These are phyloP conservation scores for Grammomys surdaster DNA, from an alignment of 2,113 vertebrate genomes.

Conservation along the genomic window DNA sequence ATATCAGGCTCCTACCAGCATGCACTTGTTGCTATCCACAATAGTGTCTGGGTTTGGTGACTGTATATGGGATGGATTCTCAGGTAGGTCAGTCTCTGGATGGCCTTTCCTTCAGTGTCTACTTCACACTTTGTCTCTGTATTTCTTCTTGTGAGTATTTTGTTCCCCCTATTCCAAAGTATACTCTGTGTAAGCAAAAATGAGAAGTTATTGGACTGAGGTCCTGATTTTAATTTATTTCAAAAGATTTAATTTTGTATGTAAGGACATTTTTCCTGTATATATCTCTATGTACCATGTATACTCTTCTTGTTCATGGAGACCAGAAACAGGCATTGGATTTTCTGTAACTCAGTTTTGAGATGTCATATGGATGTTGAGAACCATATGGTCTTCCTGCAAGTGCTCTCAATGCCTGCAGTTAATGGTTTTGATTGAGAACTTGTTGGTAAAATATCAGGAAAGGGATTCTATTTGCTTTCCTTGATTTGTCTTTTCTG, in stretches of 20 bases:
- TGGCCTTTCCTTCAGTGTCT: too few relatives aligned
- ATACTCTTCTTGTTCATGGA: background rate
- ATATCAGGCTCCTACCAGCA: too few relatives aligned
- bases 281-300: background rate
- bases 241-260: background rate
- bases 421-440: slow-evolving; percentile 8
- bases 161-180: background rate
- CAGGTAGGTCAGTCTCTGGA: too few relatives aligned
- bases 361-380: background rate
- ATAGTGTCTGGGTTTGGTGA: too few relatives aligned
- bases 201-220: slow-evolving; percentile 11
- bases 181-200: background rate
- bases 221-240: background rate
- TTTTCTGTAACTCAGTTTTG: background rate
- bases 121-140: too few relatives aligned
- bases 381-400: background rate
- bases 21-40: too few relatives aligned
- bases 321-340: background rate
- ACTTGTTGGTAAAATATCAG: background rate
- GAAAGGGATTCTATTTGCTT: background rate
- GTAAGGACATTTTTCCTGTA: background rate
- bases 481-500: slow-evolving; percentile 33
- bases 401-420: background rate
- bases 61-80: too few relatives aligned
- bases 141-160: too few relatives aligned